A percentile compares a stretch with the other conserved stretches of the same genome.
Evolutionary conservation across 2,888 invertebrate species (phyloP).

Genomic region (Synanthedon myopaeformis): DNA sequence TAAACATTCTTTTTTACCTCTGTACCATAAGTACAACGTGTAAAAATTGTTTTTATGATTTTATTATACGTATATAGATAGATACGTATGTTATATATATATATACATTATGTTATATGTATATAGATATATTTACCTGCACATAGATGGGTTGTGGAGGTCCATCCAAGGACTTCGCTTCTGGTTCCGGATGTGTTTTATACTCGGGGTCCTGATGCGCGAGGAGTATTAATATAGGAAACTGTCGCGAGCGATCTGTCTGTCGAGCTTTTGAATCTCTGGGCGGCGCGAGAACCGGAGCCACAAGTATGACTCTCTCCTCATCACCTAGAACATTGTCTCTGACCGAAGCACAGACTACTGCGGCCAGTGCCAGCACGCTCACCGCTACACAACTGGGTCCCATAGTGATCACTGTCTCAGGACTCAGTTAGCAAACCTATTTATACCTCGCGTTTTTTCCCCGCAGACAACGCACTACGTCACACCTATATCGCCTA

Average conservation of each 20-base stretch:
- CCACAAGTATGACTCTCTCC: constrained; percentile 45
- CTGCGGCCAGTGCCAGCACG: constrained; percentile 35
- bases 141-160: constrained; percentile 50
- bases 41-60: too few relatives aligned
- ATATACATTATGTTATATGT: too few relatives aligned
- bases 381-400: constrained; percentile 38
- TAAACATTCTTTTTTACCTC: too few relatives aligned
- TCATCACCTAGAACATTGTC: constrained; percentile 46
- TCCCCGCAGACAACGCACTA: constrained; percentile 26
- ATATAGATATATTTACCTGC: too few relatives aligned
- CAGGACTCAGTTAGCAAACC: constrained; percentile 43
- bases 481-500: constrained; percentile 30
- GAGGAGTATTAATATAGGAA: constrained; percentile 50
- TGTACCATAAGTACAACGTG: too few relatives aligned
- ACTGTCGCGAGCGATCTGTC: constrained; percentile 49
- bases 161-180: constrained; percentile 40
- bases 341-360: constrained; percentile 32
- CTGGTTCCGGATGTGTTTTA: constrained; percentile 26
- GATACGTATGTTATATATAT: background rate
- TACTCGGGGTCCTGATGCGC: constrained; percentile 28
- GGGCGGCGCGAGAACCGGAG: constrained; percentile 56
- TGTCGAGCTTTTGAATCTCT: constrained; percentile 41
- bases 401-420: constrained; percentile 59
- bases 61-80: too few relatives aligned
- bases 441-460: constrained; percentile 57